Evolutionary conservation across 2,113 vertebrate genomes (phyloP), one percentile per base, ranked within the genome.

Genomic region (Pelobates fuscus): DNA sequence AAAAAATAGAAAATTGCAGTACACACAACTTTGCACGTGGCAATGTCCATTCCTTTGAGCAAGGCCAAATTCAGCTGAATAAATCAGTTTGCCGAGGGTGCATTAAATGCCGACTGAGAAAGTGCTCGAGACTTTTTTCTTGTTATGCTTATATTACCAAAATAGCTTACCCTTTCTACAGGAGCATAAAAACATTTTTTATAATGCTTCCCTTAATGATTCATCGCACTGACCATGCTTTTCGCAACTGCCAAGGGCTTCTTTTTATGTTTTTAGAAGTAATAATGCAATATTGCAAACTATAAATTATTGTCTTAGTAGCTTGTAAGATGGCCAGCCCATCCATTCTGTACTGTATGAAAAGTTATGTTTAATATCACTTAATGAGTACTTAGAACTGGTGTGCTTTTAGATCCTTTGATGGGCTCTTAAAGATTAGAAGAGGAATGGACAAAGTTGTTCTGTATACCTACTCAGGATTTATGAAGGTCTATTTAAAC

Each of bases 331-430:
- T 77, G 78, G 25, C 67, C 80, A 84, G 66, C 75, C 76, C 77
- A 76, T 78, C 77, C 75, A 25, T 72, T 86, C 67, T 66, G 58
- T 69, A 74, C 78, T 87, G 87, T 79, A 70, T 70, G 66, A 79
- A 86, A 89, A 85, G 83, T 85, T 85, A 80, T 63, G 71, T 84
- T 88, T 88, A 82, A 83, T 84, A 82, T 84, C 77, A 78, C 63
- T 79, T 88, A 87, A 83, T 85, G 80, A 84, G 77, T 81, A 77
- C 77, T 85, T 81, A 84, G 70, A 41, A 78, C 66, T 78, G 71
- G 76, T 81, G 71, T 83, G 61, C 58, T 83, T 77, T 83, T 67
- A 84, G 81, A 82, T 73, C 52, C 70, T 87, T 88, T 86, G 87
- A 88, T 86, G 80, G 82, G 60, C 80, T 87, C 77, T 88, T 89